These are phyloP conservation scores for Drosophila formosana DNA, from an alignment of 2,888 invertebrate species.

Conservation along the genomic window DNA sequence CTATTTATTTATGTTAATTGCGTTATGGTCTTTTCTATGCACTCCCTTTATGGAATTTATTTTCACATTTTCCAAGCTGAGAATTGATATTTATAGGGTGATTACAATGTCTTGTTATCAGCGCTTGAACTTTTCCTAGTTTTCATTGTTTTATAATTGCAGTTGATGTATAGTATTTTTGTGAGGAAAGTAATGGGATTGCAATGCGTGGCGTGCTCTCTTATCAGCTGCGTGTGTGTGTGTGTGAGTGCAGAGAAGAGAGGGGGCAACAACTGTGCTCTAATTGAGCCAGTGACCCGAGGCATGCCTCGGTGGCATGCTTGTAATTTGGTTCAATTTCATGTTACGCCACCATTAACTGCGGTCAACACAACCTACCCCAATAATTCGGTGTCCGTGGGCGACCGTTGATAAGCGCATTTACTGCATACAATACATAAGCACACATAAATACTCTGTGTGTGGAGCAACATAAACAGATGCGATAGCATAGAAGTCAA, in stretches of 20 bases:
- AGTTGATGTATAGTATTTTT: slow-evolving; percentile 48
- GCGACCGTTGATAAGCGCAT: slow-evolving; percentile 59
- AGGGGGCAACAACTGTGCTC: slow-evolving; percentile 18
- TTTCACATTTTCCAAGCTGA: slow-evolving; percentile 23
- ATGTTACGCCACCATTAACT: slow-evolving; percentile 56
- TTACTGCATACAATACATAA: slow-evolving; percentile 18
- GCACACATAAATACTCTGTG: slow-evolving; percentile 7
- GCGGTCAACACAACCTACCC: slow-evolving; percentile 65
- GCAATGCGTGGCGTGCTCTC: slow-evolving; percentile 4
- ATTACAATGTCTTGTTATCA: slow-evolving; percentile 52
- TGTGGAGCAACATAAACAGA: not conserved
- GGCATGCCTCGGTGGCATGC: slow-evolving; percentile 19
- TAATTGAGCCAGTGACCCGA: slow-evolving; percentile 63
- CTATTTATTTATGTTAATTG: slow-evolving; percentile 32
- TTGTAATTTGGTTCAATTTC: slow-evolving; percentile 52
- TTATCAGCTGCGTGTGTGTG: slow-evolving; percentile 45
- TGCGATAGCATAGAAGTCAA: slow-evolving; percentile 50
- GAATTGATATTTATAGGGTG: slow-evolving; percentile 47
- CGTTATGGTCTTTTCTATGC: slow-evolving; percentile 51
- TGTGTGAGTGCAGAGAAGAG: not conserved
- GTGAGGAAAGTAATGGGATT: slow-evolving; percentile 25
- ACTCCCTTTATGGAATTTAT: slow-evolving; percentile 57
- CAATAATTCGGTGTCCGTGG: slow-evolving; percentile 40
- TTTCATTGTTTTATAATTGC: slow-evolving; percentile 64
- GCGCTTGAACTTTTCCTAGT: slow-evolving; percentile 37